Percentiles rank a stretch among this genome's conserved stretches.
Evolutionary conservation across 2,797 vertebrate species (phyloP).

Genomic region (Pithecia hirsuta): DNA sequence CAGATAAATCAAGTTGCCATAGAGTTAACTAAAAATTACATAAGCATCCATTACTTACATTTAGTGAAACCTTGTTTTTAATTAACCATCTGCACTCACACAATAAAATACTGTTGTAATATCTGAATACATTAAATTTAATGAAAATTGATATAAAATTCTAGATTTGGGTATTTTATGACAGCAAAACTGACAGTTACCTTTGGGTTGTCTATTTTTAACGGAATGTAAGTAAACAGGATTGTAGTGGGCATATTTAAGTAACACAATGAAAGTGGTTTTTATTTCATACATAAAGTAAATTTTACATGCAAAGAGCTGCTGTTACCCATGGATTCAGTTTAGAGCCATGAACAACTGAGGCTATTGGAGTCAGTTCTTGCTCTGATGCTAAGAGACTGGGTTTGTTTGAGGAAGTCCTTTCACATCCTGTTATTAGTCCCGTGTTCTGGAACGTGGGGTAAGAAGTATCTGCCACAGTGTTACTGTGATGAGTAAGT

Average conservation of each 20-base stretch:
- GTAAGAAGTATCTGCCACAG: not conserved
- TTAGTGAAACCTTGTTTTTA: not conserved
- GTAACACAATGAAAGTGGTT: not conserved
- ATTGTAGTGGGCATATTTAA: not conserved
- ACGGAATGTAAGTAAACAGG: not conserved
- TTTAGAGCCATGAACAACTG: not conserved
- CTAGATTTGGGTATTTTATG: not conserved
- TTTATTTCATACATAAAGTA: not conserved
- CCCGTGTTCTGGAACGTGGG: not conserved
- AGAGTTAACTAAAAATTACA: not conserved
- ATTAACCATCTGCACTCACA: not conserved
- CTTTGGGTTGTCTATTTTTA: not conserved
- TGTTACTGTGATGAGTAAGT: not conserved
- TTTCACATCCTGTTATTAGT: not conserved
- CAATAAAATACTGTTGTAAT: not conserved
- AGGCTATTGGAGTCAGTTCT: not conserved
- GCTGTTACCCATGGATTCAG: not conserved
- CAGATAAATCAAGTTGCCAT: not conserved
- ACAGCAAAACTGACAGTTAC: not conserved
- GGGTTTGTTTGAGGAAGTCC: not conserved
- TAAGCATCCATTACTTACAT: not conserved
- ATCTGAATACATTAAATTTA: not conserved
- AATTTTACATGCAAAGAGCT: not conserved
- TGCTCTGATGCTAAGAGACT: not conserved
- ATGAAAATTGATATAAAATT: conserved; percentile 22